Base-by-base conservation (phyloP, 2,888 invertebrate genomes). In the Sinodicranocentrus sp. region DNA sequence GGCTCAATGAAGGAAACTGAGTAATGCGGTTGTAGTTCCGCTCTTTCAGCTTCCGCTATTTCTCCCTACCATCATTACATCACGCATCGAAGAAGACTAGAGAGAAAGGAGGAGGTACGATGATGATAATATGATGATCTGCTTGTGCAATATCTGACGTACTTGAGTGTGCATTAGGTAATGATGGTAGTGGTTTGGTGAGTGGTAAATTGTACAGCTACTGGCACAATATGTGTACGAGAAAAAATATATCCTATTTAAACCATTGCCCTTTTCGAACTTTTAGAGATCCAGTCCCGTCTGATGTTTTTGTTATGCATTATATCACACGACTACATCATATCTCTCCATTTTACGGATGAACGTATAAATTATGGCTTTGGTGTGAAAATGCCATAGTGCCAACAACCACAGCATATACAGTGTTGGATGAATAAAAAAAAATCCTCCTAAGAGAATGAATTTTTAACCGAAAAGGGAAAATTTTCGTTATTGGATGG, bases 91-190 rank as follows among this genome's bases (percentile, higher is more conserved):
- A 23, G 23, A 68, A 25, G n/a, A 39, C 26, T 13, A 57, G 73
- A 63, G 57, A 6, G 43, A 33, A 33, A 63, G 5, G 28, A 25
- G 28, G 10, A 65, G 21, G 59, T 19, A 17, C 8, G 19, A 28
- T 67, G 44, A 67, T 67, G 67, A 67, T 67, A 67, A 67, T 43
- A 67, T 67, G 67, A 67, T 61, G 61, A 67, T 67, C 67, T 67
- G 17, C 59, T 23, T 17, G 23, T n/a, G 13, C 25, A 23, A 52
- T 39, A 2, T 52, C 52, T 52, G 52, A n/a, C 19, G 15, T 52
- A 52, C 17, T 25, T 57, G 25, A 25, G 57, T 57, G 57, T 57
- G 57, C 25, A 57, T 57, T 23, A 57, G 1, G 23, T 23, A 57
- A 57, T 57, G 57, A 57, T 54, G 23, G 13, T 54, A 21, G 21